Evolutionary conservation across 2,888 invertebrate species (phyloP).

Genomic region (Strigamia transsilvanica): DNA sequence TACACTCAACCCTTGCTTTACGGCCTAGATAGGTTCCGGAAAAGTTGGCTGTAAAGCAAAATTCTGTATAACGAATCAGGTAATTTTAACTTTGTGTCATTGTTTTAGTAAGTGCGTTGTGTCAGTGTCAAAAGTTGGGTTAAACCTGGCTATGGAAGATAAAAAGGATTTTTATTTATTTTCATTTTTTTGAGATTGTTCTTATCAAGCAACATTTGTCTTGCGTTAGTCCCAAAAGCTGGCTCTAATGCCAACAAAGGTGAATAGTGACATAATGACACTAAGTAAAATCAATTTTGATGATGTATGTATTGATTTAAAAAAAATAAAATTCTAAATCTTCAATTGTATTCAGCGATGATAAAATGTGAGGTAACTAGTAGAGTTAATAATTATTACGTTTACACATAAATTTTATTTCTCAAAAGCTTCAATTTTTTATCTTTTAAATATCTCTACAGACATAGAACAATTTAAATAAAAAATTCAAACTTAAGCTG

Average conservation of each 20-base stretch:
- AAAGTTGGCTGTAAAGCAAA: too few species aligned
- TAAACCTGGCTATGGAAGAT: slow-evolving; percentile 4
- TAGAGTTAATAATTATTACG: slow-evolving; percentile 1
- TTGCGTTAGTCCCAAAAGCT: slow-evolving; percentile 3
- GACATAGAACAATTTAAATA: slow-evolving; percentile 30
- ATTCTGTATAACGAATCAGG: too few species aligned
- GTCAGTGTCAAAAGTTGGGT: neutral
- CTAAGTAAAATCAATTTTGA: slow-evolving; percentile 1
- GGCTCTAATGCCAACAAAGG: slow-evolving; percentile 15
- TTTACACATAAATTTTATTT: slow-evolving; percentile 16
- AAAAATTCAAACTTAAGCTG: neutral
- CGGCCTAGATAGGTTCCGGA: too few species aligned
- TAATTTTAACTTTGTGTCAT: too few species aligned
- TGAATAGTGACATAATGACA: neutral
- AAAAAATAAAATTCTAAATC: neutral
- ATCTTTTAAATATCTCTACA: slow-evolving; percentile 19
- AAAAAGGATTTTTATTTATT: neutral
- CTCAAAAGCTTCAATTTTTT: slow-evolving; percentile 30
- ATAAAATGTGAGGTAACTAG: neutral
- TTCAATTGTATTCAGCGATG: neutral
- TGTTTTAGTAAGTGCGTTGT: neutral
- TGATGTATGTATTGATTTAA: neutral
- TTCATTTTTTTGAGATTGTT: neutral
- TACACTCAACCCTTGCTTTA: too few species aligned
- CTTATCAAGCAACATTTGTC: slow-evolving; percentile 26